Percentiles rank a stretch among this genome's conserved stretches.
phyloP scores from a whole-genome alignment of 1,140 invertebrate genomes.

The Formica exsecta region DNA sequence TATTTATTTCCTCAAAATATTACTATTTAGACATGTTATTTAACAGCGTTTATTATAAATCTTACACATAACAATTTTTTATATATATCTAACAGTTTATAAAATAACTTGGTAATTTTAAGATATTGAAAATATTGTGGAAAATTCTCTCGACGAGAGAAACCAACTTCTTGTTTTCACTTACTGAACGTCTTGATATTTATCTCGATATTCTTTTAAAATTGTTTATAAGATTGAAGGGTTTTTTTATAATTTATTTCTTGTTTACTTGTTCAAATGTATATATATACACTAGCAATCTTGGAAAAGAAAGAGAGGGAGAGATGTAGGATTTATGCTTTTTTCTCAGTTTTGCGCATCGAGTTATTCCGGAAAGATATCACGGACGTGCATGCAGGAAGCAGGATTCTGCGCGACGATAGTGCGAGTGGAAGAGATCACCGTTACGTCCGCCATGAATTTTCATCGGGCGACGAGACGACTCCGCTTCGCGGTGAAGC shows the following conservation, averaged over 20 bases:
- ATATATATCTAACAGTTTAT: not conserved
- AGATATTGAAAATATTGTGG: not conserved
- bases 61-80: not conserved
- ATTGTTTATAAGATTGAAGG: not conserved
- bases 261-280: not conserved
- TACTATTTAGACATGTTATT: not conserved
- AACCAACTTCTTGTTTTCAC: not conserved
- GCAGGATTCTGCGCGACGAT: not conserved
- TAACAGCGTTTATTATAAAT: not conserved
- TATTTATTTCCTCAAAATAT: not conserved
- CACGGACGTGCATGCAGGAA: not conserved
- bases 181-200: not conserved
- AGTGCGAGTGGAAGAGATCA: slow-evolving; percentile 11
- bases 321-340: not conserved
- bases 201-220: not conserved
- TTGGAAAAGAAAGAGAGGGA: too few relatives aligned
- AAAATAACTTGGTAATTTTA: not conserved
- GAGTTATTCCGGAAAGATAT: not conserved
- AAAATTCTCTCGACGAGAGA: not conserved
- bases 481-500: slow-evolving; percentile 61
- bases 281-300: not conserved
- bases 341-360: not conserved
- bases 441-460: slow-evolving; percentile 65
- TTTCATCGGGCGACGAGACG: slow-evolving; percentile 67
- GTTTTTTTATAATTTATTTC: not conserved